Conservation (phyloP, 2,113 vertebrate species). For the Scartelaos histophorus region DNA sequence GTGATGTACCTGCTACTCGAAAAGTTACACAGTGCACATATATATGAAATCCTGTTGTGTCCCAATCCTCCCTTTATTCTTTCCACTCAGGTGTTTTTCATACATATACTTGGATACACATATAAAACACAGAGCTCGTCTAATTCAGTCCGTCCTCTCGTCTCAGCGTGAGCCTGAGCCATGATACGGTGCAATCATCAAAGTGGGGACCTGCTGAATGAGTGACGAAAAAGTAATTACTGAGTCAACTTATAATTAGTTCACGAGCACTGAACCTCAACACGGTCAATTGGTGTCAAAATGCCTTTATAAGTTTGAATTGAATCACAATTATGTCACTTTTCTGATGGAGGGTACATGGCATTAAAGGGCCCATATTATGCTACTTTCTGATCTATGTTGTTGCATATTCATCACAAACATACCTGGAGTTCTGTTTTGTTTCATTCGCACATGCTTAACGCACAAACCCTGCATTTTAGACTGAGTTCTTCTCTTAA, state of each 20-base stretch:
- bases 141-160: conserved; percentile 6
- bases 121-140: conserved; percentile 8
- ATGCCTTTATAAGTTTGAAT: background rate
- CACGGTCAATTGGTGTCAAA: background rate
- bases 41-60: no score
- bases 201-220: background rate
- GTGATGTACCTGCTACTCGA: no score
- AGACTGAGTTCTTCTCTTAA: no score
- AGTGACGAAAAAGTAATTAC: conserved; percentile 4
- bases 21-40: no score
- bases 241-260: background rate
- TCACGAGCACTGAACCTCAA: background rate
- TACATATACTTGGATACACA: background rate
- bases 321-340: background rate
- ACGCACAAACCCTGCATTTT: no score
- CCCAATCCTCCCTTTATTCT: no score
- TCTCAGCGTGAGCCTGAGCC: conserved; percentile 18
- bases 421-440: no score
- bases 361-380: no score
- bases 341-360: no score
- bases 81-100: background rate
- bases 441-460: no score
- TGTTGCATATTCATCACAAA: no score
- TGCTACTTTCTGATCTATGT: no score
- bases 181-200: conserved; percentile 5